These are phyloP conservation scores for Cercopithecus petaurista DNA, from an alignment of 2,797 vertebrate genomes.

Conservation along the genomic window DNA sequence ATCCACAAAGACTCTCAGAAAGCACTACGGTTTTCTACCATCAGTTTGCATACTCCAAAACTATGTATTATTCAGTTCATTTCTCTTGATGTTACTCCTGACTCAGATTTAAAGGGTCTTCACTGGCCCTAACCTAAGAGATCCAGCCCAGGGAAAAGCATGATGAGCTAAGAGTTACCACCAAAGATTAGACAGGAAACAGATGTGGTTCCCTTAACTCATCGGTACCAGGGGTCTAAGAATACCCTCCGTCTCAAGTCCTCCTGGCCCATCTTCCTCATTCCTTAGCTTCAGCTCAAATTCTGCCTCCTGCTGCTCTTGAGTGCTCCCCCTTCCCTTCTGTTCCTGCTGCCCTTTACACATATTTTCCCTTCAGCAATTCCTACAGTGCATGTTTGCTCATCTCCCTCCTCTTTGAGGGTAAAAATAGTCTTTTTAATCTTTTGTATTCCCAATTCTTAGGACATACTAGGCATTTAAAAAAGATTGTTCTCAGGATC, in stretches of 20 bases:
- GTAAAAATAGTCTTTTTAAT: not conserved
- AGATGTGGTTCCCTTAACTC: not conserved
- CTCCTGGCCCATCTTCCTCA: not conserved
- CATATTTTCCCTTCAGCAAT: not conserved
- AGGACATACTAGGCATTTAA: not conserved
- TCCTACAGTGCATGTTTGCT: not conserved
- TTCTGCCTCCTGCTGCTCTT: not conserved
- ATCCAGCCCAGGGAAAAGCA: not conserved
- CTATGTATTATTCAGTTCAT: not conserved
- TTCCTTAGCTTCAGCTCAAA: not conserved
- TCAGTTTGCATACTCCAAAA: not conserved
- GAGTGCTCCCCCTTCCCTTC: not conserved
- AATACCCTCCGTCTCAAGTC: not conserved
- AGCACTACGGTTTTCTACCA: not conserved
- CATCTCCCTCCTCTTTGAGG: not conserved
- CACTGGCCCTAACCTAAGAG: not conserved
- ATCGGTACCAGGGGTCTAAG: not conserved
- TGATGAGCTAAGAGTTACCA: not conserved
- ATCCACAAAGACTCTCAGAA: not conserved
- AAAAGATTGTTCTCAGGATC: not conserved
- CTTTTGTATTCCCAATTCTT: not conserved
- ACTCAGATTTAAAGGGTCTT: constrained; percentile 8
- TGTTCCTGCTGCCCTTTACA: not conserved
- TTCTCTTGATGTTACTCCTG: not conserved
- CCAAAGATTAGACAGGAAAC: not conserved